Evolutionary conservation across 2,888 invertebrate genomes (phyloP).

Genomic region (Pycnomerus fuliginosus): DNA sequence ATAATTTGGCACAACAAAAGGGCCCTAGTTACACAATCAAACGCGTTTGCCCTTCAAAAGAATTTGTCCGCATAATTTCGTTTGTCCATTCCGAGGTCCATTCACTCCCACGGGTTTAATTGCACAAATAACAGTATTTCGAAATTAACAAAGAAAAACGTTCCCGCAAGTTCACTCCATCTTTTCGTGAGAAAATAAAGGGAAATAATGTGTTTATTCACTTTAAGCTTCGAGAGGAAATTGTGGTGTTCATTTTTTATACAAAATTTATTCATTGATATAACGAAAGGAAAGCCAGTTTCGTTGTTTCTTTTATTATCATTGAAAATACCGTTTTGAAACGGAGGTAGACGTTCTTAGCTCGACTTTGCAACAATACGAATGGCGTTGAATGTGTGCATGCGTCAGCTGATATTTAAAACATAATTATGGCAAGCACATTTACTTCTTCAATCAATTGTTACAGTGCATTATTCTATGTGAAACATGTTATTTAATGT

Average conservation of each 20-base stretch:
- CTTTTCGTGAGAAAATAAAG: conserved; percentile 5
- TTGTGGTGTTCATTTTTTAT: no score
- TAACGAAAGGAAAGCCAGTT: no score
- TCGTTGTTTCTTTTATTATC: conserved; percentile 5
- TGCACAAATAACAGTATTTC: conserved; percentile 18
- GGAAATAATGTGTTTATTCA: no score
- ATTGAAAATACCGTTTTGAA: conserved; percentile 14
- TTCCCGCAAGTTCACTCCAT: neutral
- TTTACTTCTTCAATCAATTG: conserved; percentile 6
- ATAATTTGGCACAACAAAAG: no score
- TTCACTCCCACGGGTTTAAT: conserved; percentile 19
- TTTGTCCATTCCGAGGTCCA: no score
- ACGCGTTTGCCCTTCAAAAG: no score
- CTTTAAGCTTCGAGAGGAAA: no score
- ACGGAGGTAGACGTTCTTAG: conserved; percentile 9
- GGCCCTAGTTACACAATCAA: no score
- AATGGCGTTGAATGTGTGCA: conserved; percentile 8
- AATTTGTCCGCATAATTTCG: no score
- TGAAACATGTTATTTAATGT: conserved; percentile 4
- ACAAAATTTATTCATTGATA: no score
- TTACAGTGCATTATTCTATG: conserved; percentile 4
- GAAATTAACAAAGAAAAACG: conserved; percentile 4
- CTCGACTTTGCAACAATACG: conserved; percentile 12
- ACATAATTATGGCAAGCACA: conserved; percentile 6
- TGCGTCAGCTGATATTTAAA: conserved; percentile 13